Evolutionary conservation across 2,797 vertebrate genomes (phyloP), one percentile per base, ranked within the genome.

Genomic region (Somateria mollissima): DNA sequence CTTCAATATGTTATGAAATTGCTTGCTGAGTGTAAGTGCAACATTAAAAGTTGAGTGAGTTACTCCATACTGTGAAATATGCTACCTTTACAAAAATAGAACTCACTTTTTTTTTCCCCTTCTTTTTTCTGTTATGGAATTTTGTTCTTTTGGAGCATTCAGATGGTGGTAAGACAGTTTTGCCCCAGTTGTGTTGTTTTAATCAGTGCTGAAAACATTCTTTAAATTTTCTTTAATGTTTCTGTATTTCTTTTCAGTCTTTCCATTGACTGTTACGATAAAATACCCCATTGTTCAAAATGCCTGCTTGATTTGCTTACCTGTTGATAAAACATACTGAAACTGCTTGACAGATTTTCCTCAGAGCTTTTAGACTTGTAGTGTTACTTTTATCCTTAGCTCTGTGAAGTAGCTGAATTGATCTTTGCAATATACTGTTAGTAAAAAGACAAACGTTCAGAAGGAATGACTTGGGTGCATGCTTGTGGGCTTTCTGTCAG

Each of bases 11-110:
- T 84, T 37, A 64, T 67, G 54, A 76, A 88, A 64, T 64, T 81
- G 18, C n/a, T 36, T 69, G 16, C 61, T 49, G 47, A 49, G 47
- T 49, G 47, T 24, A 49, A 49, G 47, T 49, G 47, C 49, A 70
- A 37, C 49, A 18, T 75, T 81, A 74, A 37, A 85, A 80, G 15
- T 71, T 47, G 36, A 80, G 7, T 49, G 61, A 69, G 49, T 84
- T 84, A 45, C 41, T 71, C n/a, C 53, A 45, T 64, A 37, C 65
- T 84, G 45, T 75, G 78, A 56, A 69, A 90, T 83, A 47, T 41
- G 17, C 32, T 65, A 39, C 24, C 36, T 78, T 90, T 82, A 61
- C 11, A 72, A 36, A 36, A 18, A 49, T 4, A 51, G 21, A 71
- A 71, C 43, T 75, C 11, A 25, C 22, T 14, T 49, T 25, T 49